These are phyloP conservation scores for Melanogrammus aeglefinus DNA, from an alignment of 2,797 vertebrate species.

Conservation along the genomic window DNA sequence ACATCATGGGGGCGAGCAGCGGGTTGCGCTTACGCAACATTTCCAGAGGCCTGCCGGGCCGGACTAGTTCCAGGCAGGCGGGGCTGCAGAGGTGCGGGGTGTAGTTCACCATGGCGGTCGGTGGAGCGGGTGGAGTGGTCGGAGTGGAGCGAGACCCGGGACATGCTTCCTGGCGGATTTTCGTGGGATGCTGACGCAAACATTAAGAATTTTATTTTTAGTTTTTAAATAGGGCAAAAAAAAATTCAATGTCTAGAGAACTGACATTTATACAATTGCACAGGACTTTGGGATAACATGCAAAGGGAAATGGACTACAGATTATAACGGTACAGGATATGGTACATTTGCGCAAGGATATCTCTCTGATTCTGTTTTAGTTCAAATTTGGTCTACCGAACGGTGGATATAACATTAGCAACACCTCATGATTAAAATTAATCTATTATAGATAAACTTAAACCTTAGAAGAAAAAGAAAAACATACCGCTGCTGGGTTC, in stretches of 20 bases:
- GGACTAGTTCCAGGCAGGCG: constrained; percentile 71
- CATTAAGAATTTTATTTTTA: no score
- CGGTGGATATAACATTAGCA: neutral
- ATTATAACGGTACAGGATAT: neutral
- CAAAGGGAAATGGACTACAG: no score
- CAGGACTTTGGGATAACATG: no score
- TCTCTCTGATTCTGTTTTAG: no score
- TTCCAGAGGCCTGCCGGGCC: constrained; percentile 52
- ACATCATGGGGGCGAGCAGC: constrained; percentile 77
- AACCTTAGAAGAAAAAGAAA: neutral
- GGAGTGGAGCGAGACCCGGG: no score
- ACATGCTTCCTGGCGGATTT: neutral
- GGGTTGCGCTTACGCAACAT: constrained; percentile 79
- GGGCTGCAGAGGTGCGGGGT: constrained; percentile 78
- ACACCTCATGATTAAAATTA: neutral
- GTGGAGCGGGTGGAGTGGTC: neutral
- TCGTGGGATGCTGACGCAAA: neutral
- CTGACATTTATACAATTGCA: neutral
- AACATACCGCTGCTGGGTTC: neutral
- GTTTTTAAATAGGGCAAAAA: neutral
- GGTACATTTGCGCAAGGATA: no score
- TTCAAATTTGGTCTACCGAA: no score
- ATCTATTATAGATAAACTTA: neutral
- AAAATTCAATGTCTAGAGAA: neutral
- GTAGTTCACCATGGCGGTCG: constrained; percentile 63